A percentile compares a stretch with the other conserved stretches of the same genome.
Evolutionary conservation across 1,140 invertebrate species (phyloP).

Genomic region (Diorhabda sublineata): DNA sequence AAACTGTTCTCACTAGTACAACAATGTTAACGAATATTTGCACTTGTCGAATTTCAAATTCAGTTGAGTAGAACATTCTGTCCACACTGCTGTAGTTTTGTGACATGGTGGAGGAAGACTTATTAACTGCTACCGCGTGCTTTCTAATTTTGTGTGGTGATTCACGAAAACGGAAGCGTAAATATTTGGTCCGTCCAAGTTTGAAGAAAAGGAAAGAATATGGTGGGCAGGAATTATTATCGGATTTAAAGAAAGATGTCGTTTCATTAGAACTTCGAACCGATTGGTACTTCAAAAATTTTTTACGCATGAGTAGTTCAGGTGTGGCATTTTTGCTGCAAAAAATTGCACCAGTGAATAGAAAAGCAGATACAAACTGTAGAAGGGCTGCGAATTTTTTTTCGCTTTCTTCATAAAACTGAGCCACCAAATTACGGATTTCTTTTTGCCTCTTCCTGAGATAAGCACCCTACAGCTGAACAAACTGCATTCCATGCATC

Average conservation of each 20-base stretch:
- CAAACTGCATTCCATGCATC: no score
- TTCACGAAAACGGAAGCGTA: not conserved
- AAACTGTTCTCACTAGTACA: not conserved
- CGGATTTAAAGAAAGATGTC: no score
- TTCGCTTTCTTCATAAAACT: no score
- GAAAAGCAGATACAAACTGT: not conserved
- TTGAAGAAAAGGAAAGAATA: not conserved
- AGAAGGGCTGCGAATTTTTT: not conserved
- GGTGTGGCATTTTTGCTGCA: not conserved
- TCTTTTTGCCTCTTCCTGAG: no score
- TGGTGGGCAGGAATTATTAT: not conserved
- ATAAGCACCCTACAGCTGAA: no score
- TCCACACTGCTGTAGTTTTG: no score
- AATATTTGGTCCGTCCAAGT: not conserved
- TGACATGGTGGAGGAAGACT: no score
- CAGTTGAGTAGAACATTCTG: not conserved
- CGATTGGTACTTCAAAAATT: not conserved
- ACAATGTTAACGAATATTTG: not conserved
- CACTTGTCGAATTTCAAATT: not conserved
- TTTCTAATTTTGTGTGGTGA: not conserved
- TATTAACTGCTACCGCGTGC: not conserved
- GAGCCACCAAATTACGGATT: no score
- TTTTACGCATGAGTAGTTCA: not conserved
- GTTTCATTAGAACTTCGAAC: not conserved
- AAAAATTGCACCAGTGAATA: not conserved